These are phyloP conservation scores for Pseudochaenichthys georgianus DNA, from an alignment of 2,797 vertebrate species.

Conservation along the genomic window DNA sequence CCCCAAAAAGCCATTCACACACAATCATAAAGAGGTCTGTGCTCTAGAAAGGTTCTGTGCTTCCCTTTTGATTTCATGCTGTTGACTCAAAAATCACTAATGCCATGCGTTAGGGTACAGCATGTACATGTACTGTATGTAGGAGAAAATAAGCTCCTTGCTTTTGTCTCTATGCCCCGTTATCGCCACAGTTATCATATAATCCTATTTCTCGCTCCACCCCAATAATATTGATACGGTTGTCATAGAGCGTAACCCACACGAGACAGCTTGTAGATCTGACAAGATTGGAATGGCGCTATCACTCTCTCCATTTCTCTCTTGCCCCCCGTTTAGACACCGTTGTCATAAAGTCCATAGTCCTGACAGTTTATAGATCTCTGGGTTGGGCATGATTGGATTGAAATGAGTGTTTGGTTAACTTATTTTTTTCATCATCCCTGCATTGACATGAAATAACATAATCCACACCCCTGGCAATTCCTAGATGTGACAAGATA, in stretches of 20 bases:
- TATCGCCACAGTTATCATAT: slow-evolving; percentile 29
- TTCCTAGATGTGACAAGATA: slow-evolving; percentile 20
- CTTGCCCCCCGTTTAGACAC: slow-evolving; percentile 27
- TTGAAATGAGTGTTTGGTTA: slow-evolving; percentile 30
- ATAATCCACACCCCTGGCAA: slow-evolving; percentile 21
- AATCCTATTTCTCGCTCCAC: slow-evolving; percentile 47
- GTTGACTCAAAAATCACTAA: not conserved
- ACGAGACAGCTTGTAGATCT: slow-evolving; percentile 47
- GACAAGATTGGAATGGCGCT: slow-evolving; percentile 51
- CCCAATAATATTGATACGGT: slow-evolving; percentile 48
- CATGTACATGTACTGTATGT: no score
- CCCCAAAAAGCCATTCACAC: no score
- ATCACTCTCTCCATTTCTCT: slow-evolving; percentile 17
- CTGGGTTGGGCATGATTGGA: slow-evolving; percentile 31
- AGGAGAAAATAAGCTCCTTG: not conserved
- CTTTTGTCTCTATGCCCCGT: slow-evolving; percentile 24
- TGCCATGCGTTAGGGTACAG: not conserved
- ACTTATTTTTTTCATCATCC: slow-evolving; percentile 43
- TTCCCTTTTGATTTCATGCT: not conserved
- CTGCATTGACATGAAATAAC: slow-evolving; percentile 19
- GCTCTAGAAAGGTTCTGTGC: no score
- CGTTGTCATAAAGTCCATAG: slow-evolving; percentile 37
- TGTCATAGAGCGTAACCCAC: slow-evolving; percentile 39
- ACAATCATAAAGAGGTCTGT: no score
- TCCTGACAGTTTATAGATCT: slow-evolving; percentile 47